Evolutionary conservation across 2,113 vertebrate genomes (phyloP), one percentile per base, ranked within the genome.

Genomic region (Mus spicilegus): DNA sequence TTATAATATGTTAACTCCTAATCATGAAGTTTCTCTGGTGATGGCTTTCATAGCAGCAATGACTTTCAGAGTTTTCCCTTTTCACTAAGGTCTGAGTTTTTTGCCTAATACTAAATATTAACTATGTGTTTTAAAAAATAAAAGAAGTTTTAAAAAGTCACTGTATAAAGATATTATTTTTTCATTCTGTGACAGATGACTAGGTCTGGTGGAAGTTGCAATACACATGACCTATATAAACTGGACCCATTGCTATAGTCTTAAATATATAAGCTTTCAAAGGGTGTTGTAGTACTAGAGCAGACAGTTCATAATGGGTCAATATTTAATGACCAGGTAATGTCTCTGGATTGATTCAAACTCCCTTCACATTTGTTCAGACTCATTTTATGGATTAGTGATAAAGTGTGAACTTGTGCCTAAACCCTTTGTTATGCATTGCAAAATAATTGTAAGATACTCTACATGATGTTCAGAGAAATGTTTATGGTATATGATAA

Each of bases 271-370:
- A 89, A 46, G 22, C 3, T 33, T 93, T 28, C 85, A 30, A 91
- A 72, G 76, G 12, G 39, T 33, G 89, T 72, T 91, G 16, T 39
- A 54, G 3, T 42, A 77, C 10, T 2, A 87, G 16, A 67, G 4
- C 49, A 7, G 80, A 67, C 46, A 67, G n/a, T 84, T 94, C n/a
- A 90, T 63, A 17, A 56, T 51, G 26, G 26, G 10, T 77, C 22
- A 75, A 42, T n/a, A 75, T 76, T 54, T 78, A 30, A n/a, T 90
- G 12, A 81, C 26, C 24, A 63, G 76, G 30, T 93, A 92, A 85
- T 93, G n/a, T 65, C 10, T 65, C 92, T 80, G 72, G 49, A 80
- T 63, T 56, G n/a, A 93, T 54, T 94, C 30, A 81, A 91, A 85
- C 0, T 70, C 75, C 14, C n/a, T 87, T 80, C 76, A 0, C 26